Percentiles rank a stretch among this genome's conserved stretches.
These are phyloP conservation scores for Pseudomyrmex pallidus DNA, from an alignment of 1,140 invertebrate genomes.

Conservation along the genomic window DNA sequence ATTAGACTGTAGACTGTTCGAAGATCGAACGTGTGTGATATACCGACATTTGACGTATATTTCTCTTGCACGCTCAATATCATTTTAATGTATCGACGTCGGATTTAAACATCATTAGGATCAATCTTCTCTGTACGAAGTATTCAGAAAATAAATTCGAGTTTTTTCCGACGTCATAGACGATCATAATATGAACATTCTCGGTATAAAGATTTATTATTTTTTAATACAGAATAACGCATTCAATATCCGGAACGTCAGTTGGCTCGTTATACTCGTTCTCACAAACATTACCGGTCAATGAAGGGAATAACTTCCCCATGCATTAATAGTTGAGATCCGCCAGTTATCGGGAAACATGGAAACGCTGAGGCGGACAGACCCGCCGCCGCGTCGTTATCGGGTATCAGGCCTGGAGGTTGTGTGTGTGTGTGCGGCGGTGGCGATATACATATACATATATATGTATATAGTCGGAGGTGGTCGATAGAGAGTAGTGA, in stretches of 20 bases:
- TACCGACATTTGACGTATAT: no score
- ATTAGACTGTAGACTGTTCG: no score
- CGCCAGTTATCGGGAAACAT: slow-evolving; percentile 38
- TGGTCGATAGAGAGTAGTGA: slow-evolving; percentile 33
- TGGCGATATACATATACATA: neutral
- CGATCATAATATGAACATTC: neutral
- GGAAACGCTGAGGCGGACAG: slow-evolving; percentile 33
- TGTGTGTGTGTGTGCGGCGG: slow-evolving; percentile 15
- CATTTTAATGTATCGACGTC: no score
- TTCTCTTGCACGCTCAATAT: no score
- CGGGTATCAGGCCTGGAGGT: slow-evolving; percentile 55
- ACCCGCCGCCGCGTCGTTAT: slow-evolving; percentile 34
- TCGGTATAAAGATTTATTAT: neutral
- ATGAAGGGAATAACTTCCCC: slow-evolving; percentile 26
- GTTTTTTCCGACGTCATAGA: neutral
- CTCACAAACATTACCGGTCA: slow-evolving; percentile 27
- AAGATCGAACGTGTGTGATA: no score
- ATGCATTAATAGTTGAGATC: slow-evolving; percentile 29
- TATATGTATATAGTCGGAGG: neutral
- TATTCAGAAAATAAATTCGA: neutral
- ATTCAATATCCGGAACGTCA: neutral
- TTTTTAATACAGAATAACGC: neutral
- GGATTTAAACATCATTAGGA: no score
- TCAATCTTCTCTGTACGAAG: neutral
- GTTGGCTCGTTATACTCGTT: neutral